Base-by-base conservation (phyloP, 2,113 vertebrate genomes). In the Callipepla squamata region DNA sequence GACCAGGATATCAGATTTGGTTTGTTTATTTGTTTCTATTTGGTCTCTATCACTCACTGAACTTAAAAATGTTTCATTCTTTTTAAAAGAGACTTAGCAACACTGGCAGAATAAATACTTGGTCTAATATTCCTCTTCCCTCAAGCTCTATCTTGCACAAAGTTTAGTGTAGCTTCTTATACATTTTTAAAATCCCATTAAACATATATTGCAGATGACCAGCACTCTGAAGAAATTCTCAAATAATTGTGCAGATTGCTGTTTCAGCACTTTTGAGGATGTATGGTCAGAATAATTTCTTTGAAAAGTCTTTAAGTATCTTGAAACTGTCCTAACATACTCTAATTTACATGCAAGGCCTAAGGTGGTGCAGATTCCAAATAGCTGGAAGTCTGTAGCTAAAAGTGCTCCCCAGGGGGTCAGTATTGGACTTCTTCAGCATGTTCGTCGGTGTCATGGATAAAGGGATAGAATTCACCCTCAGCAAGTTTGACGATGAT, bases 271-370 rank as follows among this genome's bases (percentile, higher is more conserved):
- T 85, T 80, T 51, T 82, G 7, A 89, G n/a, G 28, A 36, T 23
- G 85, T 65, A 66, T 21, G 9, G 14, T 8, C 1, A 19, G 21
- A 13, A 68, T 30, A 0, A 50, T 80, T 61, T 73, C 7, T 73
- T 9, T 77, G 36, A 45, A 34, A 76, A 42, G 3, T 59, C 44
- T 84, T 50, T 47, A 68, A 65, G 15, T 48, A 48, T 9, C 18
- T 38, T 42, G 23, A 86, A 93, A 78, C 8, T 36, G 47, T 65
- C 9, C 8, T 77, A n/a, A 42, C 50, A 34, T 25, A 62, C 6
- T 4, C 28, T 26, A 73, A 23, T 0, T 58, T 66, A 59, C 2
- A 28, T 26, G 2, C 7, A 68, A 50, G 11, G 1, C 2, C 13
- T 22, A 26, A 26, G 25, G 13, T 51, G 25, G 25, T 51, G 50